Evolutionary conservation across 2,888 invertebrate species (phyloP), one percentile per base, ranked within the genome.

Genomic region (Lamproptera curius): DNA sequence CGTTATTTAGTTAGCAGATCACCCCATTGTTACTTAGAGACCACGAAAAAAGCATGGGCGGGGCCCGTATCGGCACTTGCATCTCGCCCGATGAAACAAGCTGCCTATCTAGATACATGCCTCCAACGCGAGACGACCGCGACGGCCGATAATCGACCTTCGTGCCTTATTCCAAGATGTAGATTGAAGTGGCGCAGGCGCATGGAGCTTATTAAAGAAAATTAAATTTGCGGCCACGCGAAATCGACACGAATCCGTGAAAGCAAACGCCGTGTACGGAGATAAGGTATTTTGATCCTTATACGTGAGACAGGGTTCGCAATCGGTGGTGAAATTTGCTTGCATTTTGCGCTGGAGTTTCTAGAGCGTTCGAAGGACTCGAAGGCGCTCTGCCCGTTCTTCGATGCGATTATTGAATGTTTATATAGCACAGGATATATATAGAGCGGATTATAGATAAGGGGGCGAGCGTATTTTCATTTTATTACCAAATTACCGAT

Each of bases 401-500:
- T 45, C 34, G 52, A 16, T 41, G 47, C 56, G 56, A 49, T 54
- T 54, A 49, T 53, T 57, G 59, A 70, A 74, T 83, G 78, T 84
- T 82, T 83, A 83, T 83, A 82, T 80, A 82, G 81, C 66, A 59
- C 65, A 65, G 71, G 70, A 71, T 83, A 73, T 80, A 79, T 86
- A 81, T 80, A 82, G 76, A 73, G 64, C 65, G 83, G 86, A 85
- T 85, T 76, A 73, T 72, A 79, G 87, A 87, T 87, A 87, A 85
- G 81, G 61, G 33, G 55, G 66, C 65, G 78, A 80, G 70, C 73
- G 82, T 84, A 86, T 88, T 88, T 85, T 86, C 88, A 84, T 88
- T 88, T 88, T 88, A 88, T 88, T 88, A 86, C 87, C 84, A 86
- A 88, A 88, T 88, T 88, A 85, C 88, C 87, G 88, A 88, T 88